Evolutionary conservation across 2,113 vertebrate species (phyloP).

Genomic region (Tupaia chinensis): DNA sequence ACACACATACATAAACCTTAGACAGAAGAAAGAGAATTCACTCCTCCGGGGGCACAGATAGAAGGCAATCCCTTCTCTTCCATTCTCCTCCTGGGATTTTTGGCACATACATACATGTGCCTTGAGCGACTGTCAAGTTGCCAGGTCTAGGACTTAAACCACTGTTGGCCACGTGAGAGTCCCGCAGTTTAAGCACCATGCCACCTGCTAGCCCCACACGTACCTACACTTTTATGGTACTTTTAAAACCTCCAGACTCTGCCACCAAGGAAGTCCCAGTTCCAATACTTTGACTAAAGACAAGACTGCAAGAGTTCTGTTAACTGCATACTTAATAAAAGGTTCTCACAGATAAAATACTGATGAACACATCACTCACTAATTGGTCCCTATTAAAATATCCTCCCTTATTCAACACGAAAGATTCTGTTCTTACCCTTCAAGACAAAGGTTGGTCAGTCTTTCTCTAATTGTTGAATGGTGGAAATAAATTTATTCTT

Average conservation of each 20-base stretch:
- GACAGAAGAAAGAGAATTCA: too few relatives aligned
- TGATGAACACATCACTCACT: neutral
- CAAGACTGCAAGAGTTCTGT: neutral
- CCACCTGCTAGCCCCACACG: too few relatives aligned
- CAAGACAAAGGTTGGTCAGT: neutral
- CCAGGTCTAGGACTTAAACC: too few relatives aligned
- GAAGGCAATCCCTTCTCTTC: too few relatives aligned
- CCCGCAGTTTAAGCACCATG: too few relatives aligned
- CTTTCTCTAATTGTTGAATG: neutral
- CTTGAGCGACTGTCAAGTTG: too few relatives aligned
- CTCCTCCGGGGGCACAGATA: too few relatives aligned
- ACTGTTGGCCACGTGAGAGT: too few relatives aligned
- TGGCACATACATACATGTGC: neutral
- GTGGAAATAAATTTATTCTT: neutral
- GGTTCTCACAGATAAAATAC: slow-evolving; percentile 28
- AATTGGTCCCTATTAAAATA: neutral
- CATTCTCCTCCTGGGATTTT: too few relatives aligned
- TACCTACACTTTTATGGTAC: neutral
- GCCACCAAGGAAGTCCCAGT: neutral
- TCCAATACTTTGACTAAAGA: neutral
- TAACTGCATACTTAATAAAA: neutral
- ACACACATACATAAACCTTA: neutral
- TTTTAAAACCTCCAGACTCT: neutral
- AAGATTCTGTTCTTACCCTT: neutral
- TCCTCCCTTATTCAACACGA: neutral